These are phyloP conservation scores for Bathynomus jamesi DNA, from an alignment of 1,140 invertebrate species.

Conservation along the genomic window DNA sequence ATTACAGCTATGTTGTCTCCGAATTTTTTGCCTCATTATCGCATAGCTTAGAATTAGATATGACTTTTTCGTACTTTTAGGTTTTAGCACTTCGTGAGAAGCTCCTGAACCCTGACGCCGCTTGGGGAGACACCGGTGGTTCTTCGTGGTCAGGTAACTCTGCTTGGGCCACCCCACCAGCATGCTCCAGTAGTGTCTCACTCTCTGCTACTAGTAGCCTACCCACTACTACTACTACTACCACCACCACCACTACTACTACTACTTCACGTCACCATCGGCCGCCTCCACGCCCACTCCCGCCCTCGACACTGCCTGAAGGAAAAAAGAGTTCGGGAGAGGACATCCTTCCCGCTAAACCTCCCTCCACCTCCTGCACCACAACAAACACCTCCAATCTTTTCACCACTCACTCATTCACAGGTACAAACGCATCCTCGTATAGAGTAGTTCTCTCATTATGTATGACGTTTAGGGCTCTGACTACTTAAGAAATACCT, in stretches of 20 bases:
- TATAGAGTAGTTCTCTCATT: too few species aligned
- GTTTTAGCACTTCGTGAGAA: slow-evolving; percentile 33
- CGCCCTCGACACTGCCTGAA: not conserved
- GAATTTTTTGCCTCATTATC: too few species aligned
- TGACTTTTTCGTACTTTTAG: too few species aligned
- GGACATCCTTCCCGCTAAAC: not conserved
- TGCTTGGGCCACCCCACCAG: slow-evolving; percentile 13
- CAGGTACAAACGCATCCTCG: not conserved
- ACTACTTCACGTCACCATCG: slow-evolving; percentile 18
- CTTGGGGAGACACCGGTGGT: slow-evolving; percentile 38
- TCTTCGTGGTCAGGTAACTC: slow-evolving; percentile 20
- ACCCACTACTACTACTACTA: slow-evolving; percentile 9
- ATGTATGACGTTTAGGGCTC: too few species aligned
- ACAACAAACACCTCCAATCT: not conserved
- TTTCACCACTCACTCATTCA: not conserved
- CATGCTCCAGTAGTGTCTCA: slow-evolving; percentile 17
- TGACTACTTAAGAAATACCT: too few species aligned
- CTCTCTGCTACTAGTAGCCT: slow-evolving; percentile 16
- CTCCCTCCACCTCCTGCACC: not conserved
- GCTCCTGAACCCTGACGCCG: slow-evolving; percentile 37
- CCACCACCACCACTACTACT: slow-evolving; percentile 22
- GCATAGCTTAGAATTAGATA: too few species aligned
- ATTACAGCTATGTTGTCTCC: too few species aligned
- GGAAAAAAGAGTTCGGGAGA: not conserved
- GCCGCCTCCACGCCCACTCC: slow-evolving; percentile 20